Base-by-base conservation (phyloP, 2,797 vertebrate genomes). In the Chloroceryle amazona region DNA sequence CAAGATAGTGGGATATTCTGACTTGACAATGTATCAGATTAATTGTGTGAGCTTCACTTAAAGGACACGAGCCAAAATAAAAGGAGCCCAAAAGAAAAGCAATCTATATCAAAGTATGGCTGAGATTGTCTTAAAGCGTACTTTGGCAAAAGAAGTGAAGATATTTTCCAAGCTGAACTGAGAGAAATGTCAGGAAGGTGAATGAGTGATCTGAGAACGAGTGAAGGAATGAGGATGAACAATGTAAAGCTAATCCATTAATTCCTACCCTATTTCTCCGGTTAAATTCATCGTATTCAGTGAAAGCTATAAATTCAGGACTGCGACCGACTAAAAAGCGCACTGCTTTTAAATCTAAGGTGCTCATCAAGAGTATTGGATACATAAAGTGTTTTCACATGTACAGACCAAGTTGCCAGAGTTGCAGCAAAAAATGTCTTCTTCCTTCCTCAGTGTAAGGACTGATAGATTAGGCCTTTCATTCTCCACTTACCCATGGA, bases 161-260 rank as follows among this genome's bases (percentile, higher is more conserved):
- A 39, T 29, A 25, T 79, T 96, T 93, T 95, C 47, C 52, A 85
- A 65, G n/a, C 20, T 92, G 84, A 84, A 41, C 81, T 33, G 58
- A 68, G 63, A 67, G 8, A 13, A 92, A 79, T 70, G 66, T 70
- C 54, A 86, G 72, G 57, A 91, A 80, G 52, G 84, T 75, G 42
- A 89, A 20, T 66, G 66, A 81, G 49, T 62, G 62, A 91, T 88
- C 58, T 81, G 58, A 85, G 74, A 70, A 70, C 71, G 63, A 93
- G 80, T 71, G 81, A 86, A 81, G 39, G 87, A 89, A 75, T 5
- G 9, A 2, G 6, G 63, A 46, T 80, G 88, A 95, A 86, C 81
- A 95, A 42, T 79, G 44, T 9, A 76, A 94, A 67, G 41, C 10
- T 84, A 81, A 95, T 93, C 62, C 67, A 91, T 94, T 96, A 89